Evolutionary conservation across 2,888 invertebrate genomes (phyloP).

Genomic region (Hirudinaria manillensis): DNA sequence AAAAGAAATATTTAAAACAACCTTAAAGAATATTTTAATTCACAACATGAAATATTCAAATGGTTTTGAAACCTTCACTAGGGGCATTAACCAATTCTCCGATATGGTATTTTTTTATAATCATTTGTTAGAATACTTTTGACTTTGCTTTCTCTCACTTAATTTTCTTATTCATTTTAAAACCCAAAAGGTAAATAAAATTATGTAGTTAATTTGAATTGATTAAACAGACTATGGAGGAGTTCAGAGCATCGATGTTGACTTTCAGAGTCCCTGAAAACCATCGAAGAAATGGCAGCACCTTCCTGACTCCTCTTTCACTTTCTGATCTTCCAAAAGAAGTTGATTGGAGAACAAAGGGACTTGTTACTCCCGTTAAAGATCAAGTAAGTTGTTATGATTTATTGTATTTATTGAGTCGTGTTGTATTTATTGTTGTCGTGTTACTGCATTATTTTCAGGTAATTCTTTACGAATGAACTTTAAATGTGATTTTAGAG

Average conservation of each 20-base stretch:
- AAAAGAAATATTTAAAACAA: slow-evolving; percentile 22
- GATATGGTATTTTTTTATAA: slow-evolving; percentile 19
- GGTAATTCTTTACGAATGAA: too few relatives aligned
- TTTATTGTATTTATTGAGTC: too few relatives aligned
- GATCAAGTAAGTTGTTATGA: slow-evolving; percentile 12
- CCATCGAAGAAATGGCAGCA: background rate
- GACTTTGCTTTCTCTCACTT: too few relatives aligned
- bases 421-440: too few relatives aligned
- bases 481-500: too few relatives aligned
- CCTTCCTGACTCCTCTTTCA: slow-evolving; percentile 1
- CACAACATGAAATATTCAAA: slow-evolving; percentile 20
- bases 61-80: slow-evolving; percentile 18
- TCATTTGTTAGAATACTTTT: background rate
- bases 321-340: slow-evolving; percentile 32
- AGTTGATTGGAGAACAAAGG: slow-evolving; percentile 46
- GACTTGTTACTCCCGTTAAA: slow-evolving; percentile 17
- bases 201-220: too few relatives aligned
- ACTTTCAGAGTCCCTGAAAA: slow-evolving; percentile 6
- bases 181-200: too few relatives aligned
- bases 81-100: slow-evolving; percentile 16
- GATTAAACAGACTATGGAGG: slow-evolving; percentile 1
- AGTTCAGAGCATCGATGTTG: slow-evolving; percentile 1
- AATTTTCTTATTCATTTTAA: too few relatives aligned
- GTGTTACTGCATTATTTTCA: too few relatives aligned
- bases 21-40: slow-evolving; percentile 15